phyloP scores from a whole-genome alignment of 23 tunicate species.

The Halocynthia aurantium region DNA sequence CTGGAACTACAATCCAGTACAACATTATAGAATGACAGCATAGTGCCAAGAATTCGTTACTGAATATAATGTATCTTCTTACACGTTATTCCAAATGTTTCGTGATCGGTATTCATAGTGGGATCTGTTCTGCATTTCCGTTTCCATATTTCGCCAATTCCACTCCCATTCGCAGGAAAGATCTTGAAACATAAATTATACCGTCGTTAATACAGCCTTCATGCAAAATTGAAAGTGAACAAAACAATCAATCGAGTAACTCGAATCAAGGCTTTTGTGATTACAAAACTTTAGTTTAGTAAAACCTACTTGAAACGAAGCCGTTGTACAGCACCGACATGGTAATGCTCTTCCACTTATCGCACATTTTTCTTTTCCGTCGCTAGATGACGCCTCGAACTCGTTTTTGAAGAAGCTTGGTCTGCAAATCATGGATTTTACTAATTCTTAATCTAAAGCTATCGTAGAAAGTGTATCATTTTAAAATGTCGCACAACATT shows the following conservation, averaged over 20 bases:
- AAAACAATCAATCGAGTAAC: too few relatives aligned
- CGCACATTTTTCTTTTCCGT: slow-evolving; percentile 8
- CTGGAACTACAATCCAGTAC: not conserved
- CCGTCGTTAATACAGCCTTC: not conserved
- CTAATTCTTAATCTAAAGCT: too few relatives aligned
- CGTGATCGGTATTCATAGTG: slow-evolving; percentile 48
- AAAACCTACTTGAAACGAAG: not conserved
- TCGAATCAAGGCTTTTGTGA: too few relatives aligned
- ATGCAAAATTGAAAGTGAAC: too few relatives aligned
- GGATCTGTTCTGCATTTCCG: not conserved
- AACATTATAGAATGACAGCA: not conserved
- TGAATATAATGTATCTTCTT: not conserved
- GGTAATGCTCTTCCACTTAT: slow-evolving; percentile 36
- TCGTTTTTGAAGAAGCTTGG: slow-evolving; percentile 48
- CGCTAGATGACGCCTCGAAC: slow-evolving; percentile 10
- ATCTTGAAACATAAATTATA: not conserved
- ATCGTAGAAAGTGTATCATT: too few relatives aligned
- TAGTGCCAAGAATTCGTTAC: not conserved
- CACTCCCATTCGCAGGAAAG: slow-evolving; percentile 6
- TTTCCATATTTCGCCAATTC: slow-evolving; percentile 67
- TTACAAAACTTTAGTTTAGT: slow-evolving; percentile 9
- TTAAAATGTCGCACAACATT: too few relatives aligned
- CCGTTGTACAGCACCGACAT: slow-evolving; percentile 41
- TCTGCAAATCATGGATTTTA: slow-evolving; percentile 2
- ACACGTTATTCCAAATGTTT: slow-evolving; percentile 70